Percentiles rank a stretch among this genome's conserved stretches.
phyloP scores from a whole-genome alignment of 2,888 invertebrate genomes.

The Drosophila neonasuta region DNA sequence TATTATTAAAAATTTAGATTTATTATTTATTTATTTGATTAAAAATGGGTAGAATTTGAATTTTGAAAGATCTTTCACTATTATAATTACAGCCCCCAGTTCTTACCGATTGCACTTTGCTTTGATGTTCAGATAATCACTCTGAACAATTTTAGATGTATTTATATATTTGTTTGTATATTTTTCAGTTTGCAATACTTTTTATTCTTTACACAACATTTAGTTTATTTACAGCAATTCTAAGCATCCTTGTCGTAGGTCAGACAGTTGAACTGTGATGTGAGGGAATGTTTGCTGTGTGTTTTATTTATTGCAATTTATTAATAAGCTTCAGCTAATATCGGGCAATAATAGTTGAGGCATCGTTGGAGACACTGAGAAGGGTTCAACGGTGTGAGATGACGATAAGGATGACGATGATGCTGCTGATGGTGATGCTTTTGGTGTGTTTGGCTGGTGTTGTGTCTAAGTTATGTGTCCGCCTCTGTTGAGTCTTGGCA shows the following conservation, averaged over 20 bases:
- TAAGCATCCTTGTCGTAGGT: background rate
- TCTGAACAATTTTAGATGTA: no score
- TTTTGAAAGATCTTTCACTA: no score
- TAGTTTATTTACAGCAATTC: background rate
- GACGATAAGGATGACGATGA: background rate
- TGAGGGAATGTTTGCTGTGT: background rate
- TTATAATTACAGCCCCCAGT: no score
- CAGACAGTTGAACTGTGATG: background rate
- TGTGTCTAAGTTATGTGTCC: constrained; percentile 48
- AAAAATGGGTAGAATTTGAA: no score
- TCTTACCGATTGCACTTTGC: no score
- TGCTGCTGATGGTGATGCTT: background rate
- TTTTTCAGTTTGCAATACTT: no score
- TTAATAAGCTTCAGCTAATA: constrained; percentile 5
- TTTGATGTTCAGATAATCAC: no score
- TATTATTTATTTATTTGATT: no score
- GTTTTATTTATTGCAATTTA: background rate
- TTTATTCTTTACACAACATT: background rate
- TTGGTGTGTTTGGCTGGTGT: constrained; percentile 16
- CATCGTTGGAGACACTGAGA: constrained; percentile 20
- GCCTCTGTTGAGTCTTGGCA: constrained; percentile 31
- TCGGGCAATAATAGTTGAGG: constrained; percentile 6
- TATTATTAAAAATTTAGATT: no score
- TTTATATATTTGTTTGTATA: no score
- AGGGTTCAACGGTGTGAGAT: constrained; percentile 25